Evolutionary conservation across 1,140 invertebrate species (phyloP).

Genomic region (Drosophila rhopaloa): DNA sequence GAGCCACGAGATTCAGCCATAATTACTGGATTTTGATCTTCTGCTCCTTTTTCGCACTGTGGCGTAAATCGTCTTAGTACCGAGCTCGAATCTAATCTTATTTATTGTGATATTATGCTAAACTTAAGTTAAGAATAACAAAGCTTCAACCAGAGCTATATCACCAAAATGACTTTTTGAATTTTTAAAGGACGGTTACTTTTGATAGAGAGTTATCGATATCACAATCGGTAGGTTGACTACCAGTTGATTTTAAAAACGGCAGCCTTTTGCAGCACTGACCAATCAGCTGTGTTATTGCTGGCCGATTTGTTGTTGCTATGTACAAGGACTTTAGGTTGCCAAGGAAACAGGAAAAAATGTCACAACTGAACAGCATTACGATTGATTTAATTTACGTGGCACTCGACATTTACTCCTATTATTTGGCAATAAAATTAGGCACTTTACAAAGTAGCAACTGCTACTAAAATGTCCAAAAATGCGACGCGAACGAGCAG

Average conservation of each 20-base stretch:
- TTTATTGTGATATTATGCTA: constrained; percentile 82
- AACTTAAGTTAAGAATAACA: constrained; percentile 52
- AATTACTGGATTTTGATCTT: constrained; percentile 17
- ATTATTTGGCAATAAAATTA: neutral
- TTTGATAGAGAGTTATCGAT: constrained; percentile 1
- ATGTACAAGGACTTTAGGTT: constrained; percentile 28
- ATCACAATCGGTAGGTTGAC: neutral
- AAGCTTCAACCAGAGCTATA: constrained; percentile 11
- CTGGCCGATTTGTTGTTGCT: constrained; percentile 60
- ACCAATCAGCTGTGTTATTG: constrained; percentile 55
- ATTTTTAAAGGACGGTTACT: neutral
- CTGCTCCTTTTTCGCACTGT: neutral
- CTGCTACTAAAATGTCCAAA: constrained; percentile 51
- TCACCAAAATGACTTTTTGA: constrained; percentile 8
- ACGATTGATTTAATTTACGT: constrained; percentile 67
- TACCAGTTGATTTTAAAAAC: constrained; percentile 18
- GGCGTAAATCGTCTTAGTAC: constrained; percentile 19
- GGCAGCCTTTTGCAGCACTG: constrained; percentile 21
- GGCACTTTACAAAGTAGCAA: neutral
- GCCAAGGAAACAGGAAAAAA: constrained; percentile 46
- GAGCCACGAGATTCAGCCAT: neutral
- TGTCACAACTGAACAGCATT: constrained; percentile 64
- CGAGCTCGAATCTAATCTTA: constrained; percentile 52
- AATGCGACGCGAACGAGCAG: constrained; percentile 43
- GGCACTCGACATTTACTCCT: neutral